phyloP scores from a whole-genome alignment of 2,888 invertebrate species.

The Amblyteles armatorius region DNA sequence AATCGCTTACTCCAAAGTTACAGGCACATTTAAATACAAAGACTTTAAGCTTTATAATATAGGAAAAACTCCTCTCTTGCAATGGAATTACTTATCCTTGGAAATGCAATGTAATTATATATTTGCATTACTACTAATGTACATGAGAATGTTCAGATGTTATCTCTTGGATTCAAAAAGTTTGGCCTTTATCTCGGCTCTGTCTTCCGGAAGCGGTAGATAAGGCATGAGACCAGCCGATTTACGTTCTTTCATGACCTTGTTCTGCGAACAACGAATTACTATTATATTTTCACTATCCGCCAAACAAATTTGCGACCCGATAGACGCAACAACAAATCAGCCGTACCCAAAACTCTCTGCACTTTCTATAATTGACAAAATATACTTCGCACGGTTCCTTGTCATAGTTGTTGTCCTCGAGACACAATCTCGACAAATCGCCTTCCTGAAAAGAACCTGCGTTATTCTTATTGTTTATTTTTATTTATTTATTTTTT shows the following conservation, averaged over 20 bases:
- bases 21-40: too few species aligned
- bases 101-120: conserved; percentile 35
- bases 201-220: conserved; percentile 90
- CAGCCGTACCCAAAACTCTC: conserved; percentile 91
- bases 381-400: conserved; percentile 89
- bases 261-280: conserved; percentile 85
- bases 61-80: neutral
- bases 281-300: neutral
- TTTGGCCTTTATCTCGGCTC: conserved; percentile 88
- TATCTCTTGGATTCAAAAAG: conserved; percentile 83
- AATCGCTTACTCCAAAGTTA: neutral
- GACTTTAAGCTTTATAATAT: neutral
- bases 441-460: conserved; percentile 89
- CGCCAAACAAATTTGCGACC: neutral
- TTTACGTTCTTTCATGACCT: conserved; percentile 87
- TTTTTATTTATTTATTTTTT: neutral
- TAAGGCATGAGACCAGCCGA: conserved; percentile 88
- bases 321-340: too few species aligned
- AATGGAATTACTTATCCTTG: neutral
- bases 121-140: conserved; percentile 41
- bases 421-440: conserved; percentile 90
- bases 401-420: conserved; percentile 88
- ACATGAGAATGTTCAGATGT: conserved; percentile 13
- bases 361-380: conserved; percentile 92
- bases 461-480: conserved; percentile 34